Evolutionary conservation across 2,888 invertebrate species (phyloP), one percentile per base, ranked within the genome.

Genomic region (Thyatira batis): DNA sequence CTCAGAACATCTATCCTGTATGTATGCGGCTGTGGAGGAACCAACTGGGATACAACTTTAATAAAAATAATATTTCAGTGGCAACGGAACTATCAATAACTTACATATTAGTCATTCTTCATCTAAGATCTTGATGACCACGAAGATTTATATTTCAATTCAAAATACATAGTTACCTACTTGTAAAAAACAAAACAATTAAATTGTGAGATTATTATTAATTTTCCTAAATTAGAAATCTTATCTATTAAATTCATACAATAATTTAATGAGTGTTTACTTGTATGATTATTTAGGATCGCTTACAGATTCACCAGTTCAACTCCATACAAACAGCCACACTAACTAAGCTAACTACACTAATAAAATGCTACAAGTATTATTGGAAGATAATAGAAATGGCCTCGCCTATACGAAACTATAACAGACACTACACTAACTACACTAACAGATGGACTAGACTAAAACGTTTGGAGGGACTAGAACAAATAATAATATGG

Each of bases 391-490:
- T 78, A 82, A 82, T 82, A 76, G 81, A 78, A 80, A 60, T 84
- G 89, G 88, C 87, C 86, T 88, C 85, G 87, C 84, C 87, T 85
- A 84, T 68, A 76, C 67, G 71, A 82, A 89, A 86, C 78, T 61
- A 86, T 86, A 89, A 89, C 87, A 85, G 67, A 63, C 39, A 74
- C 73, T 74, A 80, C 61, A 59, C 71, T 70, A 71, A 58, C 64
- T 68, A 69, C 60, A 55, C 65, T 69, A 71, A 65, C 58, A 70
- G 55, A 55, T 56, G 56, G 64, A 69, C 78, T 82, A 85, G 75
- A 79, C 83, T 86, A 87, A 73, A 78, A 81, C 74, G 61, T 73
- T 67, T 89, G 90, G 89, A 91, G 88, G 90, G 90, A 90, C 82
- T 89, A 85, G 78, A 81, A 17, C 33, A 80, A 79, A 77, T 77